phyloP scores from a whole-genome alignment of 2,113 vertebrate genomes.

The Clarias macrocephalus region DNA sequence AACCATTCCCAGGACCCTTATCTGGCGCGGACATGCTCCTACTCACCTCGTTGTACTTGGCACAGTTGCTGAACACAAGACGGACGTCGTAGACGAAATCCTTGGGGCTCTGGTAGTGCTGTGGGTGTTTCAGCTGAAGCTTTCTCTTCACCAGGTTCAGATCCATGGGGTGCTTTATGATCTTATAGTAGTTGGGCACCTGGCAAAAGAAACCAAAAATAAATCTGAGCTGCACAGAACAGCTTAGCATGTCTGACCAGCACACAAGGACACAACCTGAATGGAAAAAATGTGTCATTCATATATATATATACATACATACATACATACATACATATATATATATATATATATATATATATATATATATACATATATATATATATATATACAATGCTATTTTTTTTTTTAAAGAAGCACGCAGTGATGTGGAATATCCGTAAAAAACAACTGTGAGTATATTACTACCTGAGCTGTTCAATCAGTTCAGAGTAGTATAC shows the following conservation, averaged over 20 bases:
- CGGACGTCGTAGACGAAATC: constrained; percentile 95
- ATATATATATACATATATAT: no score
- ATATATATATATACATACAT: no score
- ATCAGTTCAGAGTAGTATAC: not conserved
- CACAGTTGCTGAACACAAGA: constrained; percentile 97
- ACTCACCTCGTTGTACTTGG: constrained; percentile 99
- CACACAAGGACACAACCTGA: no score
- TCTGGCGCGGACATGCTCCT: constrained; percentile 64
- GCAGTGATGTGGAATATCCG: not conserved
- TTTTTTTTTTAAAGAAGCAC: no score
- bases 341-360: no score
- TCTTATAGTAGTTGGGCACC: constrained; percentile 99
- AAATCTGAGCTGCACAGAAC: not conserved
- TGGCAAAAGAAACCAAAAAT: constrained; percentile 55
- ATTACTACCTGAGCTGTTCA: not conserved
- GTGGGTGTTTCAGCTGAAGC: constrained; percentile 87
- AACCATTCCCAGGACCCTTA: constrained; percentile 17
- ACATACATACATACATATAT: no score
- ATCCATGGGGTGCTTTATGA: constrained; percentile 98
- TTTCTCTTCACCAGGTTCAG: constrained; percentile 94
- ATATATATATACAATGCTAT: no score
- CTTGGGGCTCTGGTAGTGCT: constrained; percentile 86
- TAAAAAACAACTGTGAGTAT: not conserved
- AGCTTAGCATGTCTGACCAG: not conserved
- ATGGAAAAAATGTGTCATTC: no score